These are phyloP conservation scores for Mirza zaza DNA, from an alignment of 2,113 vertebrate species.

Conservation along the genomic window DNA sequence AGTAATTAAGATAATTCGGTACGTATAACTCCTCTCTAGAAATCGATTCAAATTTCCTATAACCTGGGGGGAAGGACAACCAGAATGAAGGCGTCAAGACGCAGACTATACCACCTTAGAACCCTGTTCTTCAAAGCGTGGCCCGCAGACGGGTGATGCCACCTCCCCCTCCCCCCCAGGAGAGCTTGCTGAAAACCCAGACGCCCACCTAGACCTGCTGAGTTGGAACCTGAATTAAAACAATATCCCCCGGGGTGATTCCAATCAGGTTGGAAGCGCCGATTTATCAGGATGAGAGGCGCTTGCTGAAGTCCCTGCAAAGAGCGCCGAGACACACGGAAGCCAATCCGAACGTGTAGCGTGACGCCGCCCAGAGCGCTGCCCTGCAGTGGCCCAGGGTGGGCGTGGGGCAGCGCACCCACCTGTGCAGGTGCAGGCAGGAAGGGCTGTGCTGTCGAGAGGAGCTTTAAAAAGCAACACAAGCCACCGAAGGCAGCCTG, in stretches of 20 bases:
- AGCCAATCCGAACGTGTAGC: fast-evolving
- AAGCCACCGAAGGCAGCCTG: neutral
- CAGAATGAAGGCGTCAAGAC: neutral
- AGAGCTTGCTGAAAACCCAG: neutral
- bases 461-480: neutral
- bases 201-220: neutral
- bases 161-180: too few species aligned
- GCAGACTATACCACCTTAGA: neutral
- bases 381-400: neutral
- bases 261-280: neutral
- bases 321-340: neutral
- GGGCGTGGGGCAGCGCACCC: neutral
- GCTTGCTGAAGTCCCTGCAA: neutral
- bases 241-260: too few species aligned
- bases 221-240: neutral
- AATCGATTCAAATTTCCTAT: neutral
- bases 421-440: neutral
- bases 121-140: neutral
- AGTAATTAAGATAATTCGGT: neutral
- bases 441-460: neutral
- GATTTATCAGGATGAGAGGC: neutral
- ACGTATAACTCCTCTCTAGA: neutral
- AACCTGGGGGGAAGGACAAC: neutral
- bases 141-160: neutral
- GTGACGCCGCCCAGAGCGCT: neutral